Conservation (phyloP, 1,140 invertebrate species). For the Zaprionus taronus region DNA sequence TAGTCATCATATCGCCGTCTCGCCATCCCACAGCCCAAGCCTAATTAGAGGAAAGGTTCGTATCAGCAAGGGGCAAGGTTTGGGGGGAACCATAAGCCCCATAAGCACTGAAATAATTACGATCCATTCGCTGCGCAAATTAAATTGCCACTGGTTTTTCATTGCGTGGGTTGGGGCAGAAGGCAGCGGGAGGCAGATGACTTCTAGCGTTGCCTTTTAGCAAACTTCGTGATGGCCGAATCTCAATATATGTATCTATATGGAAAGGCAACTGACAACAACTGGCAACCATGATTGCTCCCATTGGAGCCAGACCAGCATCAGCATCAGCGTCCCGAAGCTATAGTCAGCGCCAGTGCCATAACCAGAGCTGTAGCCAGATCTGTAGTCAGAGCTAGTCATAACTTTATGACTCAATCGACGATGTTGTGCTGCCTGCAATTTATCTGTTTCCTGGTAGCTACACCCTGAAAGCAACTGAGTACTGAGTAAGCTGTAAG, state of each 20-base stretch:
- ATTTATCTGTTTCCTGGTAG: conserved; percentile 65
- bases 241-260: conserved; percentile 1
- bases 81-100: conserved; percentile 16
- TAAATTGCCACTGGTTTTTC: conserved; percentile 73
- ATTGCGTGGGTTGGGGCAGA: background rate
- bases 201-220: conserved; percentile 41
- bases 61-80: background rate
- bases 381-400: conserved; percentile 22
- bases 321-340: background rate
- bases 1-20: conserved; percentile 7
- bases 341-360: background rate
- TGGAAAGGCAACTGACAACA: conserved; percentile 6
- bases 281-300: conserved; percentile 59
- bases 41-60: conserved; percentile 66
- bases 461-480: conserved; percentile 59
- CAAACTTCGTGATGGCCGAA: conserved; percentile 61
- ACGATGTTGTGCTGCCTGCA: conserved; percentile 41
- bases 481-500: conserved; percentile 15
- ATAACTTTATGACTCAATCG: conserved; percentile 76
- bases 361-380: background rate
- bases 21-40: conserved; percentile 18
- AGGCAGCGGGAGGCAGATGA: conserved; percentile 10
- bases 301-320: conserved; percentile 14
- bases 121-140: conserved; percentile 54
- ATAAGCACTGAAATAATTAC: conserved; percentile 45